Percentiles rank a stretch among this genome's conserved stretches.
Evolutionary conservation across 2,888 invertebrate genomes (phyloP).

Genomic region (Escarpia spicata): DNA sequence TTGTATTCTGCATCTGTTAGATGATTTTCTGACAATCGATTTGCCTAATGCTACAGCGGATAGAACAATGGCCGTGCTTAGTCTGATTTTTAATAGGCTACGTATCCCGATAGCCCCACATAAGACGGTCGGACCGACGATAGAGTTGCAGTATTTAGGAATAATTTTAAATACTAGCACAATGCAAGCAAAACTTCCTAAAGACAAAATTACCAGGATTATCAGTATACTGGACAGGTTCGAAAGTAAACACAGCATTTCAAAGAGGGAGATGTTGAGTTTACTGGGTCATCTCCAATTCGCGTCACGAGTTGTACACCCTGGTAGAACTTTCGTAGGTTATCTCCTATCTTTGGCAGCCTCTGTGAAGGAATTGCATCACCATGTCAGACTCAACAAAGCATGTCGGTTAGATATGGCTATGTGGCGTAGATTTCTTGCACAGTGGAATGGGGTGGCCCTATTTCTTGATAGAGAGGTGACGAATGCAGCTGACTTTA

Average conservation of each 20-base stretch:
- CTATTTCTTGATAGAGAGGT: neutral
- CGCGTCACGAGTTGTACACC: neutral
- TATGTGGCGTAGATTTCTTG: neutral
- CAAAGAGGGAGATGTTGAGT: neutral
- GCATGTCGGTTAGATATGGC: neutral
- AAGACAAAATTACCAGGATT: neutral
- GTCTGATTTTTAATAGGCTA: neutral
- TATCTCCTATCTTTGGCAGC: neutral
- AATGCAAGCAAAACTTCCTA: neutral
- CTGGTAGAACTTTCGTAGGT: neutral
- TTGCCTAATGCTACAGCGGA: neutral
- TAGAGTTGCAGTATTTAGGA: constrained; percentile 2
- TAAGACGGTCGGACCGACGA: neutral
- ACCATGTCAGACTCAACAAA: neutral
- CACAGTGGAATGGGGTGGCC: neutral
- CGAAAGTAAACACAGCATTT: neutral
- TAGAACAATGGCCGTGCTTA: neutral
- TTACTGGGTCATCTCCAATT: neutral
- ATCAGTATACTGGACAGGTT: neutral
- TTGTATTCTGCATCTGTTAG: too few species aligned
- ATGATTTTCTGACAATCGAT: neutral
- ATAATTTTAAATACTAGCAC: neutral
- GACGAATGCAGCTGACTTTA: neutral
- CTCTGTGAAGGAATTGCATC: neutral
- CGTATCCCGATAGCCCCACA: neutral